Base-by-base conservation (phyloP, 2,797 vertebrate species). In the Esox masquinongy region DNA sequence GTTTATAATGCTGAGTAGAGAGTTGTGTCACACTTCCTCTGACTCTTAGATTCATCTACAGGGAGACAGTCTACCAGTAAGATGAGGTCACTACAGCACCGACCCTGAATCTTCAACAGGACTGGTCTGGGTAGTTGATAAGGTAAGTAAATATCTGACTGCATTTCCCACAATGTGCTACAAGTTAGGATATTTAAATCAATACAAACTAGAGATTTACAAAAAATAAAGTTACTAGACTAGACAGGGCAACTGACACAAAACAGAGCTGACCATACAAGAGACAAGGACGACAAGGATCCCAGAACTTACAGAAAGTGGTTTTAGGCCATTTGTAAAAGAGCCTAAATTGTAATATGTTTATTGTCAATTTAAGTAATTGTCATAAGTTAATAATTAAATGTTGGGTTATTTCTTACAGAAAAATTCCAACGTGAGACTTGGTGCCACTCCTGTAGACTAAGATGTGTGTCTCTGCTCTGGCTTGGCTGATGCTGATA, bases 381-480 rank as follows among this genome's bases (percentile, higher is more conserved):
- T 47, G 9, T 14, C 2, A 2, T 47, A 47, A 12, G 9, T 11
- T 47, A 11, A 47, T 11, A 6, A 47, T 14, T 47, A 11, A 14
- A 47, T 14, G 12, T 11, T 47, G 12, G 12, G 3, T 47, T 47
- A 47, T 47, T 47, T 71, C 36, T 81, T 76, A 79, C 82, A 75
- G 81, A 63, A 77, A 81, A 79, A 75, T 72, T 29, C 81, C 74
- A 11, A 68, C 0, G n/a, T 68, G 74, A 73, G 74, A 61, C 63
- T n/a, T 14, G 12, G 63, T 67, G 36, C 76, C 12, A 73, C 73
- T 59, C 74, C 68, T 56, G 19, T 39, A 72, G 88, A 80, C 77
- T 81, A 86, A 85, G 29, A 94, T 94, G 94, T 82, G 82, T 82
- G 81, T 82, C 71, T 80, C 81, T 51, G 67, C 71, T 16, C 63